Evolutionary conservation across 2,888 invertebrate genomes (phyloP), one percentile per base, ranked within the genome.

Genomic region (Ariolimax columbianus): DNA sequence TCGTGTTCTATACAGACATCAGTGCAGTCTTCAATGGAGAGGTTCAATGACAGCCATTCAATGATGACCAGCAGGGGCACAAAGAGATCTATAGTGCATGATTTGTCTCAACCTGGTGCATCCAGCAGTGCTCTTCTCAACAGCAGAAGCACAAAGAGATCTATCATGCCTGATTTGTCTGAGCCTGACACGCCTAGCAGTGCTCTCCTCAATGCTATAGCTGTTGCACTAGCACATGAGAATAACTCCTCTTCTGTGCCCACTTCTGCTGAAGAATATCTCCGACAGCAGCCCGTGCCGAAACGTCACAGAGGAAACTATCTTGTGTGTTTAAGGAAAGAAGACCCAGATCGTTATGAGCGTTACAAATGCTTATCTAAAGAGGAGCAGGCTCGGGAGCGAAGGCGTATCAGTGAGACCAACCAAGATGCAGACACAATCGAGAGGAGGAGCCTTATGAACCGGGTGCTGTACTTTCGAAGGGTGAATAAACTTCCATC

Each of bases 381-480:
- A 47, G 80, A 80, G 23, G 80, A 80, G 11, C 80, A 80, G 30
- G 68, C 80, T 3, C 19, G 47, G 23, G 80, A 80, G 43, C 40
- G 80, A 47, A 80, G 68, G 38, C 66, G 68, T 33, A 43, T 80
- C 0, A 68, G 47, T 47, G 68, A 80, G 66, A 30, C 68, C 1
- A 80, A 68, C 63, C 30, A 30, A 80, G 80, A 80, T 68, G 47
- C 68, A 30, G 43, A 47, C 59, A 40, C 33, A 1, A 17, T 68
- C 7, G 80, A 80, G 68, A 80, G 30, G 47, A 80, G 68, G 47
- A 80, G 80, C n/a, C 63, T 80, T 19, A 80, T 80, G 47, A 80
- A 80, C 30, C 59, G 80, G 9, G 68, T 80, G 14, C 23, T 68
- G 14, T 80, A 80, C 66, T 68, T 80, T 38, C 66, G 80, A 1